A percentile compares a stretch with the other conserved stretches of the same genome.
phyloP scores from a whole-genome alignment of 2,888 invertebrate species.

The Diogma glabrata region DNA sequence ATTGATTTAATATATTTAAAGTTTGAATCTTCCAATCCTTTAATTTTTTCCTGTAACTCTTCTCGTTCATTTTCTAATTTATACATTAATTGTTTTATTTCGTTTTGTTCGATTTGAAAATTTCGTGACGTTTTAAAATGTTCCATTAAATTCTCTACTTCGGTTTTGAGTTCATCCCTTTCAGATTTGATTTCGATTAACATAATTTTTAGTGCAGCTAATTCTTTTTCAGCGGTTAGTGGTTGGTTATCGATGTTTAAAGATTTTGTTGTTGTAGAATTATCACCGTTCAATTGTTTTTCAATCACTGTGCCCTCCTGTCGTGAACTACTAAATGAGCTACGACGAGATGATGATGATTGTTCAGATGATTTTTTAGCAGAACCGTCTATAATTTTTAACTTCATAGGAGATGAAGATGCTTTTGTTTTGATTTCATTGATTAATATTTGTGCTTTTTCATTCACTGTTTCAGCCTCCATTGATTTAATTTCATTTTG shows the following conservation, averaged over 20 bases:
- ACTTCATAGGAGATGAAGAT: slow-evolving; percentile 3
- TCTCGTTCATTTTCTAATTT: slow-evolving; percentile 25
- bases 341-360: slow-evolving; percentile 20
- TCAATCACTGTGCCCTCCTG: slow-evolving; percentile 16
- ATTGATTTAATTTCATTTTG: slow-evolving; percentile 19
- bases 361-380: slow-evolving; percentile 20
- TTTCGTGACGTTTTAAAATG: slow-evolving; percentile 23
- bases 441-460: not conserved
- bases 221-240: slow-evolving; percentile 21
- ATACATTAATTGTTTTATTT: slow-evolving; percentile 23
- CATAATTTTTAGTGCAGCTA: slow-evolving; percentile 30
- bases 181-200: slow-evolving; percentile 28
- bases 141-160: slow-evolving; percentile 23
- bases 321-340: slow-evolving; percentile 20
- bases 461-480: slow-evolving; percentile 6
- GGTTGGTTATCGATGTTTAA: not conserved
- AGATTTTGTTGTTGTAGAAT: not conserved
- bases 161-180: slow-evolving; percentile 27
- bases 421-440: not conserved
- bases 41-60: slow-evolving; percentile 23
- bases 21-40: slow-evolving; percentile 22
- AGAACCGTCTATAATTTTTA: slow-evolving; percentile 17
- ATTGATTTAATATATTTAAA: slow-evolving; percentile 30
- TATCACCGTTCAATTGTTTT: not conserved
- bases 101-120: slow-evolving; percentile 21